Conservation (phyloP, 2,113 vertebrate species). For the Percopsis transmontana region DNA sequence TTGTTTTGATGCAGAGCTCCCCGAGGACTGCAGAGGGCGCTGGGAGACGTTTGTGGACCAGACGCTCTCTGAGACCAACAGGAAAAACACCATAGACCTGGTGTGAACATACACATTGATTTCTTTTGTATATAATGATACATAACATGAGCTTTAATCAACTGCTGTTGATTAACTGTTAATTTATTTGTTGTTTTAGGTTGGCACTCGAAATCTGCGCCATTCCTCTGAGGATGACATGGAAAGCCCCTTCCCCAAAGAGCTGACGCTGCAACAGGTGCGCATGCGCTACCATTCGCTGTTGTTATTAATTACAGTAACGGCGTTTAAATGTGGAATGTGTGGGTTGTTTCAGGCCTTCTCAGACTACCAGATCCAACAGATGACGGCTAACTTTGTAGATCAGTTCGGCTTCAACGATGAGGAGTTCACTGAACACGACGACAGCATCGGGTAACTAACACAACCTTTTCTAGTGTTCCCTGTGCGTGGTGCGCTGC, state of each 20-base stretch:
- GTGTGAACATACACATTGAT: slow-evolving; percentile 69
- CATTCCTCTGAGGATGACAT: slow-evolving; percentile 94
- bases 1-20: slow-evolving; percentile 80
- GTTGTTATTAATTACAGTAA: background rate
- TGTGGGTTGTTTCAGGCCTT: slow-evolving; percentile 82
- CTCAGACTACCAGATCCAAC: slow-evolving; percentile 98
- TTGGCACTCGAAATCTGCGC: slow-evolving; percentile 89
- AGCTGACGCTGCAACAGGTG: slow-evolving; percentile 94
- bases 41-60: slow-evolving; percentile 97
- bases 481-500: background rate
- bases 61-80: slow-evolving; percentile 89
- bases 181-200: slow-evolving; percentile 66
- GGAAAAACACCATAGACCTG: slow-evolving; percentile 92
- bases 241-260: slow-evolving; percentile 92
- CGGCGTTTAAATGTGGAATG: slow-evolving; percentile 3
- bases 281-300: background rate
- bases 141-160: background rate
- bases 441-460: slow-evolving; percentile 90
- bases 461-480: background rate
- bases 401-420: slow-evolving; percentile 99
- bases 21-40: slow-evolving; percentile 90
- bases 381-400: slow-evolving; percentile 96
- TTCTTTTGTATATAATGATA: background rate
- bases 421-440: slow-evolving; percentile 94
- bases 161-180: background rate